A percentile compares a stretch with the other conserved stretches of the same genome.
Conservation (phyloP, 2,113 vertebrate genomes). For the Origma solitaria region DNA sequence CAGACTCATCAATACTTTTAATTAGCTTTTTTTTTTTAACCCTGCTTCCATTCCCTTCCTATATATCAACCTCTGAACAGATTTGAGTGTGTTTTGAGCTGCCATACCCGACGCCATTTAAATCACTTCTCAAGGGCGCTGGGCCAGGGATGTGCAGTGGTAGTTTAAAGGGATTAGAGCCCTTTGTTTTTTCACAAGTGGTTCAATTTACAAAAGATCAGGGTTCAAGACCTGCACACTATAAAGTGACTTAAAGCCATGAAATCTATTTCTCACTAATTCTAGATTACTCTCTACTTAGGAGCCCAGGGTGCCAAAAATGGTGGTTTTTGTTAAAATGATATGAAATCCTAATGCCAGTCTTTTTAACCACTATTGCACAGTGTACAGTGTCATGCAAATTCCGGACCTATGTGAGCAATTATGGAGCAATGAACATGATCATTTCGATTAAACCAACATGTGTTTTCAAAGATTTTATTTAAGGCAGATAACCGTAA, state of each 20-base stretch:
- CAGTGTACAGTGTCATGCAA: conserved; percentile 46
- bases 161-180: conserved; percentile 68
- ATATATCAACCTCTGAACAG: conserved; percentile 43
- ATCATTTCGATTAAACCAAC: conserved; percentile 50
- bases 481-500: conserved; percentile 56
- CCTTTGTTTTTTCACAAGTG: conserved; percentile 69
- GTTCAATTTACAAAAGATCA: conserved; percentile 69
- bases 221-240: conserved; percentile 64
- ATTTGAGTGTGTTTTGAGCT: conserved; percentile 43
- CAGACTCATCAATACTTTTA: conserved; percentile 60
- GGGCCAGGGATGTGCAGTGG: conserved; percentile 64
- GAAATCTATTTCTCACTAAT: conserved; percentile 71
- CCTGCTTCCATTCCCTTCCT: conserved; percentile 1
- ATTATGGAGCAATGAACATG: conserved; percentile 54
- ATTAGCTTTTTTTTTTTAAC: conserved; percentile 34
- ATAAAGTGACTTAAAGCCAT: conserved; percentile 70
- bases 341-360: conserved; percentile 56
- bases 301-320: conserved; percentile 64
- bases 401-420: conserved; percentile 11
- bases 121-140: conserved; percentile 58
- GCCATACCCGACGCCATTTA: conserved; percentile 47
- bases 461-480: conserved; percentile 53
- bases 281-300: conserved; percentile 70
- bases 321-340: conserved; percentile 58
- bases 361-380: conserved; percentile 10